Base-by-base conservation (phyloP, 2,888 invertebrate genomes). In the Apotomis capreana region DNA sequence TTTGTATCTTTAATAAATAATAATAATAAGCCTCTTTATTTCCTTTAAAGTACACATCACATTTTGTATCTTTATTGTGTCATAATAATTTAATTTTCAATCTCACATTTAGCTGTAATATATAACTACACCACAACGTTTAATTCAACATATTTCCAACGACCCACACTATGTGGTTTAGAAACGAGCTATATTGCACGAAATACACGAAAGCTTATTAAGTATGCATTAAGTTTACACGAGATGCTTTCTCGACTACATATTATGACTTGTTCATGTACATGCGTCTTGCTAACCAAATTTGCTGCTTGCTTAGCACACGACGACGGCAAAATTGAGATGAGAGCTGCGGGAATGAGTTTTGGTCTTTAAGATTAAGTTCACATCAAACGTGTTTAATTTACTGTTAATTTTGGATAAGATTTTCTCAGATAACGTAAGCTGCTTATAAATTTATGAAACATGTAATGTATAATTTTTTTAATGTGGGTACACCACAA, bases 151-250 rank as follows among this genome's bases (percentile, higher is more conserved):
- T 4, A 40, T 6, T 40, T 40, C 49, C 49, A 12, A 49, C 49
- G 9, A 49, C 6, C 5, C 3, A 12, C 8, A 49, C 9, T 10
- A 9, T 9, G 3, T 10, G 8, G 49, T 49, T 49, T 9, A 0
- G 51, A 62, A 62, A 62, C 36, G 49, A 62, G 10, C 49, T 8
- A 49, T 46, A 46, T 49, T 62, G 49, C 49, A 36, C 49, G 36
- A 62, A 62, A 36, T 26, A n/a, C 49, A 65, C 10, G 55, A 26
- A 55, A n/a, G 55, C 65, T 55, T 65, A 65, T 65, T 55, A 65
- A 55, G 46, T 65, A 65, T 65, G 65, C 65, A 65, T 65, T 65
- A 65, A 65, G 65, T 65, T 55, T 26, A 55, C 54, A 65, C 12
- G 9, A 49, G 49, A 49, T 10, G 49, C 49, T 49, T 49, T 49